phyloP scores from a whole-genome alignment of 2,113 vertebrate species.

The Boulengeromyrus knoepffleri region DNA sequence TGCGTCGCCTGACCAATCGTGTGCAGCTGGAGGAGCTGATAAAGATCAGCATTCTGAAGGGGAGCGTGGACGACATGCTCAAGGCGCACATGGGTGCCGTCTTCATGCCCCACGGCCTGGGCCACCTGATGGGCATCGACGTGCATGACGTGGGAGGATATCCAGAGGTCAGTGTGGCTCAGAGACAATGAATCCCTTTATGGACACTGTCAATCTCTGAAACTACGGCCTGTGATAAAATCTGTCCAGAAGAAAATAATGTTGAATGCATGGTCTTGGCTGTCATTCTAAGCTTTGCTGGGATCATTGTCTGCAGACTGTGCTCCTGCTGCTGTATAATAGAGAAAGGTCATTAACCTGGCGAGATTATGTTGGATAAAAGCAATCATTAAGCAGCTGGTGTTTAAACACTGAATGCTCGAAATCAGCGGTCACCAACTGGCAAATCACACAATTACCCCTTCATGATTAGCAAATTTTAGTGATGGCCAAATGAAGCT shows the following conservation, averaged over 20 bases:
- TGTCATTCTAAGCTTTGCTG: neutral
- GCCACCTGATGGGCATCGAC: conserved; percentile 90
- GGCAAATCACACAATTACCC: no score
- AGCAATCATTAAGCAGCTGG: neutral
- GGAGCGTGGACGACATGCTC: conserved; percentile 81
- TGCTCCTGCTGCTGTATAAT: neutral
- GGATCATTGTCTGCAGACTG: neutral
- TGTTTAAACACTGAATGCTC: neutral
- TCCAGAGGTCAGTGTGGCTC: conserved; percentile 73
- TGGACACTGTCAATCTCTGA: neutral
- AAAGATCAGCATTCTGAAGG: conserved; percentile 71
- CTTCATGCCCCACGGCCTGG: conserved; percentile 95
- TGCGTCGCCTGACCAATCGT: conserved; percentile 86
- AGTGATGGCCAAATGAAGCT: no score
- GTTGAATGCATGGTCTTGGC: conserved; percentile 86
- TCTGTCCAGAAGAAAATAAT: neutral
- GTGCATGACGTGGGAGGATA: conserved; percentile 96
- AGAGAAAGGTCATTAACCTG: neutral
- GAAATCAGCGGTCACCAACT: neutral
- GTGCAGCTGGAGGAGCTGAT: conserved; percentile 86
- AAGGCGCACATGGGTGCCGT: conserved; percentile 82
- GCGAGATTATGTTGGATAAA: neutral
- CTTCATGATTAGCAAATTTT: no score
- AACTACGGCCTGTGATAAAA: neutral
- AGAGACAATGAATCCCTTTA: neutral